These are phyloP conservation scores for Podarcis raffonei DNA, from an alignment of 2,113 vertebrate species.

Conservation along the genomic window DNA sequence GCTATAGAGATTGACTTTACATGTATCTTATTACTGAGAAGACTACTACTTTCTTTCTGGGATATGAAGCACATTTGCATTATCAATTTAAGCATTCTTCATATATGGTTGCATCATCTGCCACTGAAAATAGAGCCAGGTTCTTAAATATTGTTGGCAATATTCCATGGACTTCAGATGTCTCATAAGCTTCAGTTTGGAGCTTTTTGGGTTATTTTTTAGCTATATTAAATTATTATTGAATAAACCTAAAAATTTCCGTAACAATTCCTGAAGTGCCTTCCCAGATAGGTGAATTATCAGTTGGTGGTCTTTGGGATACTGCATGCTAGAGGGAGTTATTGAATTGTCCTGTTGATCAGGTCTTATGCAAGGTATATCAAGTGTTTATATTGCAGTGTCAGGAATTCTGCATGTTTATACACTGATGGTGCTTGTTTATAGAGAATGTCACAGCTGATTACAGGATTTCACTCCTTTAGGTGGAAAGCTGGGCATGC, in stretches of 20 bases:
- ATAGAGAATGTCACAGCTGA: neutral
- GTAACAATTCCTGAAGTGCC: neutral
- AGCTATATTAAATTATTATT: slow-evolving; percentile 17
- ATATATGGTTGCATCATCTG: neutral
- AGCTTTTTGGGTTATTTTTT: slow-evolving; percentile 13
- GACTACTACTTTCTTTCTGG: neutral
- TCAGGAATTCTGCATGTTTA: neutral
- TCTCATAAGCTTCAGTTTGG: neutral
- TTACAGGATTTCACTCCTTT: neutral
- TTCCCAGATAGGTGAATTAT: neutral
- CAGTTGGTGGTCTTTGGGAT: neutral
- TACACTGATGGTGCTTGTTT: neutral
- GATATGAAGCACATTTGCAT: neutral
- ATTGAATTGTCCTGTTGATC: neutral
- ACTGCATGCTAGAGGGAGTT: neutral
- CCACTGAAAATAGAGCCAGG: slow-evolving; percentile 5
- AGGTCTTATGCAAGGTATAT: neutral
- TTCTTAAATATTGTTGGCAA: slow-evolving; percentile 11
- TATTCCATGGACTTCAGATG: slow-evolving; percentile 8
- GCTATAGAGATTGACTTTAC: neutral
- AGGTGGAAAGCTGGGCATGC: neutral
- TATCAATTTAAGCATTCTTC: neutral
- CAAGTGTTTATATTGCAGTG: neutral
- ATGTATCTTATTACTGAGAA: neutral
- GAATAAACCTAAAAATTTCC: slow-evolving; percentile 8